A percentile compares a stretch with the other conserved stretches of the same genome.
These are phyloP conservation scores for Pantala flavescens DNA, from an alignment of 1,140 invertebrate genomes.

Conservation along the genomic window DNA sequence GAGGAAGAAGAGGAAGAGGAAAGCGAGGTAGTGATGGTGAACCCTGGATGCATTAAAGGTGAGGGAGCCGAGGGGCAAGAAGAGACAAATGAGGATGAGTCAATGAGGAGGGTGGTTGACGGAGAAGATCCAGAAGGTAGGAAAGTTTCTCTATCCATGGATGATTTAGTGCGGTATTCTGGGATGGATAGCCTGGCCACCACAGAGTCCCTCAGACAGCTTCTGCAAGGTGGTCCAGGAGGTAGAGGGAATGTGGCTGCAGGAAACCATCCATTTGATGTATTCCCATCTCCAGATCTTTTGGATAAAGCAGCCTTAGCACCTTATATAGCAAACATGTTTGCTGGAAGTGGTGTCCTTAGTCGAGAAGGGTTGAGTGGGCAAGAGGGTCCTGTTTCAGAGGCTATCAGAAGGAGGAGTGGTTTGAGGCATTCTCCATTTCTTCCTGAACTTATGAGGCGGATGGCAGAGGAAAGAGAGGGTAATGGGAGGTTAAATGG, in stretches of 20 bases:
- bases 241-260: conserved; percentile 25
- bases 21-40: background rate
- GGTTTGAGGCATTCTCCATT: background rate
- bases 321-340: conserved; percentile 37
- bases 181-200: conserved; percentile 35
- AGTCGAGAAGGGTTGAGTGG: background rate
- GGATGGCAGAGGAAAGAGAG: conserved; percentile 17
- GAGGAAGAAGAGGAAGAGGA: conserved; percentile 20
- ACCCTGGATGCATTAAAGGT: background rate
- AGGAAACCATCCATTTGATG: conserved; percentile 11
- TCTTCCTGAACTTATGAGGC: conserved; percentile 4
- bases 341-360: background rate
- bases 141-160: conserved; percentile 44
- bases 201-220: conserved; percentile 43
- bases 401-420: background rate
- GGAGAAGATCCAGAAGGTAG: conserved; percentile 53
- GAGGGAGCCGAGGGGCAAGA: background rate
- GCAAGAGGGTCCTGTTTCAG: background rate
- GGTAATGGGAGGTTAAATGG: conserved; percentile 5
- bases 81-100: background rate
- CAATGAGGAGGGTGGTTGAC: background rate
- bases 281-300: conserved; percentile 11
- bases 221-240: conserved; percentile 40
- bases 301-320: conserved; percentile 32
- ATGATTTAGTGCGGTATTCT: conserved; percentile 48